phyloP scores from a whole-genome alignment of 2,888 invertebrate genomes.

The Dyspetes luteomarginatus region DNA sequence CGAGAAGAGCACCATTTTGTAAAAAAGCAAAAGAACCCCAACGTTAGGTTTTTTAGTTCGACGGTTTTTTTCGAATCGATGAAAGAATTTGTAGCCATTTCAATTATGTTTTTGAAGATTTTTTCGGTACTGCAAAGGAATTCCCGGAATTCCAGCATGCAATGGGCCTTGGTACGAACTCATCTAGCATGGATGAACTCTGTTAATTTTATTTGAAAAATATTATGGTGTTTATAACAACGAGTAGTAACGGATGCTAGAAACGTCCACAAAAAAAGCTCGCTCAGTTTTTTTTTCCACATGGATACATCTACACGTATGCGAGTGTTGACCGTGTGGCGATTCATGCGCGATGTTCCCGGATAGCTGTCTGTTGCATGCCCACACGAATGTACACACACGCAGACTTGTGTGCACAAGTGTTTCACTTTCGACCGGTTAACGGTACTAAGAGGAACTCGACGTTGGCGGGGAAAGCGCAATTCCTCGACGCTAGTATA shows the following conservation, averaged over 20 bases:
- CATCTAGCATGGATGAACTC: background rate
- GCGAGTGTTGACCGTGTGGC: slow-evolving; percentile 29
- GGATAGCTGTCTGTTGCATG: slow-evolving; percentile 10
- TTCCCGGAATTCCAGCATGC: background rate
- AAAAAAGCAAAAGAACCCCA: too few species aligned
- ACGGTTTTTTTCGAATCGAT: background rate
- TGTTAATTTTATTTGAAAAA: too few species aligned
- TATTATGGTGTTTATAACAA: slow-evolving; percentile 36
- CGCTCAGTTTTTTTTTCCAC: background rate
- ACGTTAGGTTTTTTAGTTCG: too few species aligned
- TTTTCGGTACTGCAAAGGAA: too few species aligned
- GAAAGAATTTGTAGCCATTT: background rate
- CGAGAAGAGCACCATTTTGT: background rate
- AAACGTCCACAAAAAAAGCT: slow-evolving; percentile 28
- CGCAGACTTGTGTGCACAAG: slow-evolving; percentile 61
- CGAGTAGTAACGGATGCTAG: slow-evolving; percentile 43
- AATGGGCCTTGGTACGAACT: background rate
- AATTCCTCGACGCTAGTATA: slow-evolving; percentile 72
- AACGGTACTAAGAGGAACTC: slow-evolving; percentile 71
- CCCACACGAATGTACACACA: slow-evolving; percentile 41
- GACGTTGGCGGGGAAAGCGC: slow-evolving; percentile 80
- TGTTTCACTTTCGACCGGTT: slow-evolving; percentile 82
- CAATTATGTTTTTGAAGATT: background rate
- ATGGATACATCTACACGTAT: slow-evolving; percentile 6
- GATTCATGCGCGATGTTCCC: slow-evolving; percentile 47